Evolutionary conservation across 2,888 invertebrate genomes (phyloP).

Genomic region (Timema cristinae): DNA sequence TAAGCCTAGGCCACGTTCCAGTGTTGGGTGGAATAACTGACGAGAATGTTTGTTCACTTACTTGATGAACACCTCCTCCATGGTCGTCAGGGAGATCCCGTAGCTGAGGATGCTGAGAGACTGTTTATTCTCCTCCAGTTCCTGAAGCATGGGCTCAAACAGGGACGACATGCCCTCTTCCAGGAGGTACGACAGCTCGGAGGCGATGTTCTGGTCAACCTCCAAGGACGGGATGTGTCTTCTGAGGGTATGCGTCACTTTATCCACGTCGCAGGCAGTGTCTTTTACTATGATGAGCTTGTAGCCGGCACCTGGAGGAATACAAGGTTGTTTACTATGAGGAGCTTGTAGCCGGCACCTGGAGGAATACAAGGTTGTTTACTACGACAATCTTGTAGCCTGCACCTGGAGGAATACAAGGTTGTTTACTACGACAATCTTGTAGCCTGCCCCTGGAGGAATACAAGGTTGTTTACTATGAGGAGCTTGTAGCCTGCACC

Average conservation of each 20-base stretch:
- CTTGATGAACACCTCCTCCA: constrained; percentile 88
- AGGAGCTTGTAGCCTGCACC: too few relatives aligned
- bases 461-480: not conserved
- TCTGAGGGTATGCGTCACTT: constrained; percentile 57
- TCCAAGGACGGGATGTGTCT: constrained; percentile 61
- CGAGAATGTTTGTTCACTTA: constrained; percentile 42
- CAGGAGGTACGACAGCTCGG: constrained; percentile 68
- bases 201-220: constrained; percentile 68
- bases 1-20: too few relatives aligned
- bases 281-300: constrained; percentile 66
- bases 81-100: constrained; percentile 79
- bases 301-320: constrained; percentile 63
- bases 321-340: not conserved
- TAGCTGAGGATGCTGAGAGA: constrained; percentile 67
- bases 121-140: constrained; percentile 58
- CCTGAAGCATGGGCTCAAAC: constrained; percentile 65
- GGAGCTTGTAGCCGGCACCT: too few relatives aligned
- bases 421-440: constrained; percentile 62
- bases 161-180: constrained; percentile 56
- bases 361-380: too few relatives aligned
- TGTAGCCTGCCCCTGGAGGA: constrained; percentile 65
- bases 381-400: too few relatives aligned
- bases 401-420: too few relatives aligned
- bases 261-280: constrained; percentile 47
- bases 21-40: too few relatives aligned